These are phyloP conservation scores for Cremastinae sp. DNA, from an alignment of 2,888 invertebrate species.

Conservation along the genomic window DNA sequence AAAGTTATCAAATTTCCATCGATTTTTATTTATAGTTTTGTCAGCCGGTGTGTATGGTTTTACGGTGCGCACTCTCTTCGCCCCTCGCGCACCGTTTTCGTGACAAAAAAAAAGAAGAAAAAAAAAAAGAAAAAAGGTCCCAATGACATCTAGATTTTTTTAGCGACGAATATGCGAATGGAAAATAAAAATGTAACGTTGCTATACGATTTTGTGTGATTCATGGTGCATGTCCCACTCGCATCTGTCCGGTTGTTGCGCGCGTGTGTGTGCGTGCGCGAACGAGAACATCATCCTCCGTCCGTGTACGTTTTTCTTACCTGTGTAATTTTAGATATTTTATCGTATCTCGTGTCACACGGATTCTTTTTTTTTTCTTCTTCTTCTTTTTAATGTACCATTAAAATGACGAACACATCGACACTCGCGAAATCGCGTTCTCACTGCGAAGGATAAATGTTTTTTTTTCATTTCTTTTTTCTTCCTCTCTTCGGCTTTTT, in stretches of 20 bases:
- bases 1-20: slow-evolving; percentile 74
- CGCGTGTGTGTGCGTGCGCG: slow-evolving; percentile 39
- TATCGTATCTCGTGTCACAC: background rate
- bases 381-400: background rate
- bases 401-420: slow-evolving; percentile 22
- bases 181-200: slow-evolving; percentile 43
- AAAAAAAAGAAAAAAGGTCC: slow-evolving; percentile 14
- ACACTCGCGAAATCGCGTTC: slow-evolving; percentile 20
- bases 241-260: slow-evolving; percentile 54
- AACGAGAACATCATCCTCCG: slow-evolving; percentile 23
- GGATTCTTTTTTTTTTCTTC: slow-evolving; percentile 8
- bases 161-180: background rate
- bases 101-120: background rate
- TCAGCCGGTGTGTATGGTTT: slow-evolving; percentile 63
- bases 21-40: slow-evolving; percentile 77
- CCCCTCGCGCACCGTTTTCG: slow-evolving; percentile 9
- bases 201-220: slow-evolving; percentile 56
- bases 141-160: slow-evolving; percentile 13
- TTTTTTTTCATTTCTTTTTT: slow-evolving; percentile 33
- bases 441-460: slow-evolving; percentile 36
- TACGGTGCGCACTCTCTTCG: slow-evolving; percentile 46
- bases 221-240: slow-evolving; percentile 62
- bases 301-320: slow-evolving; percentile 28
- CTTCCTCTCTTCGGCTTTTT: slow-evolving; percentile 37
- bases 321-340: slow-evolving; percentile 20